Conservation (phyloP, 1,140 invertebrate species). For the Andricus grossulariae region DNA sequence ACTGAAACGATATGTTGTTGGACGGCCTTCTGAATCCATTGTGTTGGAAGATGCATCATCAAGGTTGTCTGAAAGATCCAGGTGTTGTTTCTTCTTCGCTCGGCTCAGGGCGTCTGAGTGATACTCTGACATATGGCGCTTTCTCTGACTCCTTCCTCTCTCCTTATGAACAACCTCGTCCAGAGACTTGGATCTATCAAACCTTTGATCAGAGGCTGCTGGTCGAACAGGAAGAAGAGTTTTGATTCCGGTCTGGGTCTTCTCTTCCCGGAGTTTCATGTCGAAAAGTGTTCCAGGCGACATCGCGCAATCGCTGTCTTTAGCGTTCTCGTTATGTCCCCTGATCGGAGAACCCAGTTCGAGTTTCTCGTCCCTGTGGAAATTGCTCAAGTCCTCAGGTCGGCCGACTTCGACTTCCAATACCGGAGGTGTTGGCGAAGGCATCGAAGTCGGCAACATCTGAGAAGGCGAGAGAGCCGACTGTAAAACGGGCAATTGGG, state of each 20-base stretch:
- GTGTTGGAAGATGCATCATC: conserved; percentile 69
- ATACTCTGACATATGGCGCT: conserved; percentile 62
- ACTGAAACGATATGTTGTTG: conserved; percentile 70
- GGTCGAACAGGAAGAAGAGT: conserved; percentile 75
- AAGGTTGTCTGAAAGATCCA: conserved; percentile 64
- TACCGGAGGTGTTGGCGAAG: conserved; percentile 48
- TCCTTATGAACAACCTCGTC: conserved; percentile 60
- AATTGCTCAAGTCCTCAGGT: conserved; percentile 30
- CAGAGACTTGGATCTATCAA: conserved; percentile 59
- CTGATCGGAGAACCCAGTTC: background rate
- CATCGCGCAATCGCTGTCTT: conserved; percentile 63
- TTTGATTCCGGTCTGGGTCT: conserved; percentile 73
- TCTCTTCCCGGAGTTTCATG: conserved; percentile 68
- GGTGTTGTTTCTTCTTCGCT: conserved; percentile 59
- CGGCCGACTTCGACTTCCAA: conserved; percentile 43
- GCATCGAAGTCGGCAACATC: conserved; percentile 34
- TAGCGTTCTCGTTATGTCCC: background rate
- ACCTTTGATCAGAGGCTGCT: conserved; percentile 38
- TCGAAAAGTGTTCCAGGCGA: conserved; percentile 71
- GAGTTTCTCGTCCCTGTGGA: background rate
- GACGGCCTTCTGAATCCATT: conserved; percentile 67
- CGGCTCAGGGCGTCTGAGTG: conserved; percentile 55
- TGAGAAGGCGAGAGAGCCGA: conserved; percentile 44
- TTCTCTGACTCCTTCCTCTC: conserved; percentile 57
- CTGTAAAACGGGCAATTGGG: conserved; percentile 42